Conservation (phyloP, 2,888 invertebrate genomes). For the Drosophila basisetae region DNA sequence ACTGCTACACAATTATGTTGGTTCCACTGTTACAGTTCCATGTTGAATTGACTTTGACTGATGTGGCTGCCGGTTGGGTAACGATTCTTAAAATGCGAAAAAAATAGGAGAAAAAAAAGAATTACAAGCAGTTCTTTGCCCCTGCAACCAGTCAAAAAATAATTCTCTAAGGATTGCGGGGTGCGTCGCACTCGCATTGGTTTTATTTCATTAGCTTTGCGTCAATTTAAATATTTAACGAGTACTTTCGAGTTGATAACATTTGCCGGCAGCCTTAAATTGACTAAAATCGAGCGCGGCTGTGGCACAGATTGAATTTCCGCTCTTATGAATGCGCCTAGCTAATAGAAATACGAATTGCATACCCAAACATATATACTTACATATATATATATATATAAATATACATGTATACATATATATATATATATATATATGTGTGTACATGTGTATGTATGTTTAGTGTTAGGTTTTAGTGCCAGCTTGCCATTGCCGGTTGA, state of each 20-base stretch:
- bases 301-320: constrained; percentile 73
- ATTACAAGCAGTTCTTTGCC: constrained; percentile 1
- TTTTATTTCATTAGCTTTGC: constrained; percentile 75
- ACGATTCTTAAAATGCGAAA: constrained; percentile 10
- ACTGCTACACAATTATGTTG: background rate
- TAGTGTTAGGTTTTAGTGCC: constrained; percentile 42
- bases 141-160: constrained; percentile 31
- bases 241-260: constrained; percentile 59
- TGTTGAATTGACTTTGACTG: constrained; percentile 41
- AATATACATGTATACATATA: background rate
- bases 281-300: constrained; percentile 52
- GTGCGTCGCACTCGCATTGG: constrained; percentile 50
- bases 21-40: constrained; percentile 21
- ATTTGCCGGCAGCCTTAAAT: constrained; percentile 71
- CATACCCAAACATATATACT: constrained; percentile 10
- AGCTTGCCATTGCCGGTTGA: constrained; percentile 37
- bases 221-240: constrained; percentile 80
- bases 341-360: constrained; percentile 68
- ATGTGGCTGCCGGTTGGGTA: constrained; percentile 32
- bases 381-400: background rate
- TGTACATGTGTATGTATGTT: constrained; percentile 2
- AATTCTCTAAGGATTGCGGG: constrained; percentile 47
- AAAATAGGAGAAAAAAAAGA: background rate
- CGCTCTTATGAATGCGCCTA: constrained; percentile 71
- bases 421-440: background rate